Evolutionary conservation across 2,113 vertebrate species (phyloP).

Genomic region (Colius striatus): DNA sequence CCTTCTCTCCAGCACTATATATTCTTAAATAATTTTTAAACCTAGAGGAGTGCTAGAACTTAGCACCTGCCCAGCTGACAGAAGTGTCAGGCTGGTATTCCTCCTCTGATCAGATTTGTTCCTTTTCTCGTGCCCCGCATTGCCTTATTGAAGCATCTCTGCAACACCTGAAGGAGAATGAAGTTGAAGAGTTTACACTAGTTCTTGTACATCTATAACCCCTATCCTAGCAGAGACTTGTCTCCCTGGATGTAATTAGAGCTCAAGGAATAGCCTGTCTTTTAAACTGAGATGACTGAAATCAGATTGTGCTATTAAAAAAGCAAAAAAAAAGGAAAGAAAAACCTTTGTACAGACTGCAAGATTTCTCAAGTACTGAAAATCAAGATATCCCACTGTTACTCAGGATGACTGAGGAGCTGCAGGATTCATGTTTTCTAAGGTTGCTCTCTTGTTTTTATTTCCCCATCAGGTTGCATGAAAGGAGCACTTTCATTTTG

Average conservation of each 20-base stretch:
- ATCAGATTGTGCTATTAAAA: neutral
- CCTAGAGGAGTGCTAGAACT: neutral
- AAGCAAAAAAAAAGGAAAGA: neutral
- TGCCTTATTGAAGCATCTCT: neutral
- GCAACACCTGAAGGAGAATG: neutral
- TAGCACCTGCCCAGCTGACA: neutral
- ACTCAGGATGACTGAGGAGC: neutral
- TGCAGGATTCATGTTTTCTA: neutral
- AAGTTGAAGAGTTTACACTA: neutral
- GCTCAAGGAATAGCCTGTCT: neutral
- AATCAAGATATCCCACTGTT: neutral
- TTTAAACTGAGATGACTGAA: neutral
- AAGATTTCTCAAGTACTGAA: neutral
- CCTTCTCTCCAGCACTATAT: neutral
- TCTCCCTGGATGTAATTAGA: neutral
- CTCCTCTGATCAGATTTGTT: neutral
- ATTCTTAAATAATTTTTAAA: neutral
- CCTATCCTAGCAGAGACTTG: neutral
- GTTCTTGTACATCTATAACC: neutral
- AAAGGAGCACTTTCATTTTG: slow-evolving; percentile 38
- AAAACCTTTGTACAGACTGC: neutral
- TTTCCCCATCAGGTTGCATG: slow-evolving; percentile 32
- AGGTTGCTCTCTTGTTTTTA: neutral
- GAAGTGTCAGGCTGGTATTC: neutral
- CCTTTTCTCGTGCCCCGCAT: neutral